Evolutionary conservation across 2,797 vertebrate genomes (phyloP).

Genomic region (Danio choprae): DNA sequence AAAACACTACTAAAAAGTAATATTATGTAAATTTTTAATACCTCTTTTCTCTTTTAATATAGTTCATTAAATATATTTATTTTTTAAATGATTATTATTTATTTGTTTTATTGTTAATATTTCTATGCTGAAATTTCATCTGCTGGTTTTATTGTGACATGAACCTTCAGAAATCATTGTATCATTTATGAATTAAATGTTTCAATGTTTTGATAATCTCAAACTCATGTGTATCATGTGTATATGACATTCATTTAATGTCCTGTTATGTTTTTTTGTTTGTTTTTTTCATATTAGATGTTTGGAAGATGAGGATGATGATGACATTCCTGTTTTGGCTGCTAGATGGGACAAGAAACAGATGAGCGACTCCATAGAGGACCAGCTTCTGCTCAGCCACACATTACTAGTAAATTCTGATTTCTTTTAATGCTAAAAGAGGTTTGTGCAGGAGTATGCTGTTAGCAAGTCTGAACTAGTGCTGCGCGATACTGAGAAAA

Average conservation of each 20-base stretch:
- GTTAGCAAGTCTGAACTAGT: no score
- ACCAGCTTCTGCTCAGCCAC: slow-evolving; percentile 71
- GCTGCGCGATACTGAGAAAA: no score
- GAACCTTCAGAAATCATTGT: neutral
- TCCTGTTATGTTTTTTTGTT: neutral
- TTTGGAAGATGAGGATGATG: slow-evolving; percentile 56
- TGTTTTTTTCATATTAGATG: slow-evolving; percentile 57
- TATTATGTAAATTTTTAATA: neutral
- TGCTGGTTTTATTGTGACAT: neutral
- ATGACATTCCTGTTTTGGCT: slow-evolving; percentile 59
- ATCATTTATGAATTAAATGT: no score
- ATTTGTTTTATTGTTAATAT: neutral
- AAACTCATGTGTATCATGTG: neutral
- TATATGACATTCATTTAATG: neutral
- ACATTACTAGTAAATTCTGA: slow-evolving; percentile 68
- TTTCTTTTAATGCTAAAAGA: neutral
- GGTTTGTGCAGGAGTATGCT: neutral
- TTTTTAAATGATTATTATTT: fast-evolving
- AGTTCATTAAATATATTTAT: no score
- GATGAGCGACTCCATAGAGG: slow-evolving; percentile 66
- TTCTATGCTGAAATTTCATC: neutral
- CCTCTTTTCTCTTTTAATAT: neutral
- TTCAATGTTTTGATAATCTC: no score
- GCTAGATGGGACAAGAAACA: slow-evolving; percentile 68
- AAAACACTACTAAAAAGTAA: neutral